These are phyloP conservation scores for Glossosoma conforme DNA, from an alignment of 1,140 invertebrate species.

Conservation along the genomic window DNA sequence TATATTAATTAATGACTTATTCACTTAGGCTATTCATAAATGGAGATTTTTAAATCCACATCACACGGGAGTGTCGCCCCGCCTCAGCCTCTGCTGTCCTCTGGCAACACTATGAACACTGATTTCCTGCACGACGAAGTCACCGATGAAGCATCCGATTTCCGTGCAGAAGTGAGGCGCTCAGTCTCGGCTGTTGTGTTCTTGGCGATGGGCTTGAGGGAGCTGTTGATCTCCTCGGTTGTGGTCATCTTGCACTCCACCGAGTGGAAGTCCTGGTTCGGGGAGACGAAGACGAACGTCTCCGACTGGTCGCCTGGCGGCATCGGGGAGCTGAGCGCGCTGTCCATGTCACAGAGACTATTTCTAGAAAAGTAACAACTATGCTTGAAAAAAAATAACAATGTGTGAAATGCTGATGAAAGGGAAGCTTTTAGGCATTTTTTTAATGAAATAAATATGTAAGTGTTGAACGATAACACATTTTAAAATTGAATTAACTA, in stretches of 20 bases:
- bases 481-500: too few relatives aligned
- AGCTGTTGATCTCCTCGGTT: slow-evolving; percentile 39
- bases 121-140: slow-evolving; percentile 45
- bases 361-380: slow-evolving; percentile 16
- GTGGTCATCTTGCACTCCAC: slow-evolving; percentile 49
- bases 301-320: slow-evolving; percentile 21
- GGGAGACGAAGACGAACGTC: slow-evolving; percentile 41
- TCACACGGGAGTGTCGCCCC: too few relatives aligned
- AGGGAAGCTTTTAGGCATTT: too few relatives aligned
- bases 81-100: slow-evolving; percentile 51
- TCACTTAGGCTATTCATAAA: too few relatives aligned
- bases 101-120: slow-evolving; percentile 52
- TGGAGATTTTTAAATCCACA: too few relatives aligned
- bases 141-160: slow-evolving; percentile 29
- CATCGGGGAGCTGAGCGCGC: slow-evolving; percentile 29
- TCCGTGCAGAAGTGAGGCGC: slow-evolving; percentile 8
- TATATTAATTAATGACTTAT: too few relatives aligned
- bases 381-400: too few relatives aligned
- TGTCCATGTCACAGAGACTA: slow-evolving; percentile 27
- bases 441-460: too few relatives aligned
- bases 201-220: slow-evolving; percentile 7
- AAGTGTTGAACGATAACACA: too few relatives aligned
- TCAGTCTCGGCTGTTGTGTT: slow-evolving; percentile 10
- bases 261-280: slow-evolving; percentile 42
- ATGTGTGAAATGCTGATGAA: too few relatives aligned